Conservation (phyloP, 2,797 vertebrate genomes). For the Atherinosoma microstoma region DNA sequence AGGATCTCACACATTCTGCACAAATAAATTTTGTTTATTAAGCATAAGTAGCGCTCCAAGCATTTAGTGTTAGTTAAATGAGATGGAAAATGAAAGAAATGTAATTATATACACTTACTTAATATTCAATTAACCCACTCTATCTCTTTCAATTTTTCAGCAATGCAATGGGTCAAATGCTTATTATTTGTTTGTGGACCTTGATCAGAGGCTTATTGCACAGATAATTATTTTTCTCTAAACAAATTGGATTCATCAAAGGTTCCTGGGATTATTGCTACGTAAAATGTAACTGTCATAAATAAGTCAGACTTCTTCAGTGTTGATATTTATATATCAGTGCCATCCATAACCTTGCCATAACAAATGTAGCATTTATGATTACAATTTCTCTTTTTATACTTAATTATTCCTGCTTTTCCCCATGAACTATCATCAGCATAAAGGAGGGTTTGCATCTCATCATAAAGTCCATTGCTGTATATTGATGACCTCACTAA, state of each 20-base stretch:
- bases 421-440: not conserved
- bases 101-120: constrained; percentile 32
- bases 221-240: not conserved
- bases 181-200: constrained; percentile 2
- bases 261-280: not conserved
- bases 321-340: not conserved
- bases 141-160: constrained; percentile 21
- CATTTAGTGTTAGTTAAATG: constrained; percentile 50
- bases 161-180: not conserved
- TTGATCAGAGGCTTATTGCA: constrained; percentile 1
- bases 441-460: not conserved
- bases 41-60: constrained; percentile 33
- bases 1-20: constrained; percentile 10
- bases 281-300: not conserved
- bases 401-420: not conserved
- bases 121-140: constrained; percentile 49
- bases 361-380: not conserved
- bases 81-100: constrained; percentile 38
- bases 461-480: not conserved
- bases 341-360: not conserved
- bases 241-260: not conserved
- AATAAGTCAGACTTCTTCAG: not conserved
- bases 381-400: constrained; percentile 2
- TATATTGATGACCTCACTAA: constrained; percentile 13
- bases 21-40: constrained; percentile 43